These are phyloP conservation scores for Actias luna DNA, from an alignment of 2,888 invertebrate genomes.

Conservation along the genomic window DNA sequence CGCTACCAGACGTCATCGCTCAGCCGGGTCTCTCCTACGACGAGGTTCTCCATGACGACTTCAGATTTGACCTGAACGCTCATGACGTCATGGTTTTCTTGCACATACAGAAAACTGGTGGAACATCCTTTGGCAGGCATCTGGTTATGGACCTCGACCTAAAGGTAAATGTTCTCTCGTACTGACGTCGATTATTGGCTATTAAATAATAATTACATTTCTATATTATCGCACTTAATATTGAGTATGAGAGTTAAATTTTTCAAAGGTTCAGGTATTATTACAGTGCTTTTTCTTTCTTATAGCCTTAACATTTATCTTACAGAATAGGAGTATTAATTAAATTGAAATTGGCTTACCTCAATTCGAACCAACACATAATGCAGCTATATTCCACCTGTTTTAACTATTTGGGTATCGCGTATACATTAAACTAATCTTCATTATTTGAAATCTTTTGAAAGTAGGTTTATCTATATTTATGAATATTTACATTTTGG, in stretches of 20 bases:
- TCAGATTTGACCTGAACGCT: conserved; percentile 93
- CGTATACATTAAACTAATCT: not conserved
- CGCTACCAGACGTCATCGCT: conserved; percentile 76
- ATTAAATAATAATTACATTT: not conserved
- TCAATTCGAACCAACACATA: not conserved
- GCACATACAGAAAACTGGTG: conserved; percentile 99
- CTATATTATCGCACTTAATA: not conserved
- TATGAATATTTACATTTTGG: not conserved
- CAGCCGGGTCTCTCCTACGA: conserved; percentile 91
- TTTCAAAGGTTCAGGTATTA: not conserved
- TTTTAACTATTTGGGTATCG: not conserved
- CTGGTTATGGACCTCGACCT: conserved; percentile 96
- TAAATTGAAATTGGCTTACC: not conserved
- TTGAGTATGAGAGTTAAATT: not conserved
- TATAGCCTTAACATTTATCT: too few relatives aligned
- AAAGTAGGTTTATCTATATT: not conserved
- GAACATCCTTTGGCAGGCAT: conserved; percentile 98
- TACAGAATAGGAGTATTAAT: too few relatives aligned
- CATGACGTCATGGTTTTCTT: conserved; percentile 98
- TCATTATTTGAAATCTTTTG: not conserved
- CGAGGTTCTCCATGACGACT: conserved; percentile 92
- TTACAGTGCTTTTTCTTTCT: not conserved
- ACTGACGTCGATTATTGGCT: too few relatives aligned
- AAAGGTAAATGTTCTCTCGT: too few relatives aligned
- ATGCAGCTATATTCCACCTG: not conserved